phyloP scores from a whole-genome alignment of 2,888 invertebrate genomes.

The Drosophila quasianomalipes region DNA sequence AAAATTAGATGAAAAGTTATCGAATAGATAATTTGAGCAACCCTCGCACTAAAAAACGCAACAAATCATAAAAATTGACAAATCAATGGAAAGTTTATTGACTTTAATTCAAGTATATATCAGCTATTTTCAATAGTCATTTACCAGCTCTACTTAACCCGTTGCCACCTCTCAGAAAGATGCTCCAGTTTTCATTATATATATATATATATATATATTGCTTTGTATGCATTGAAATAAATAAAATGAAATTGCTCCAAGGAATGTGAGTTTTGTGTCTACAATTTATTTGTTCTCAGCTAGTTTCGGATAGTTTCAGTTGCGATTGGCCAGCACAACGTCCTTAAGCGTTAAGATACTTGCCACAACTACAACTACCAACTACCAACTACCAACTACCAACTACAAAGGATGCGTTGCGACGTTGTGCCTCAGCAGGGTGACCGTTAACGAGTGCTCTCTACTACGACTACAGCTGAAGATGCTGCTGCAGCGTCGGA shows the following conservation, averaged over 20 bases:
- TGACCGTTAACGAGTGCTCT: slow-evolving; percentile 64
- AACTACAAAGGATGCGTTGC: slow-evolving; percentile 44
- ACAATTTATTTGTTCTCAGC: slow-evolving; percentile 58
- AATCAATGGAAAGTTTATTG: background rate
- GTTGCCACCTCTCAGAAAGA: background rate
- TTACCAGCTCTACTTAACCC: background rate
- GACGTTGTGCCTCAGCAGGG: slow-evolving; percentile 57
- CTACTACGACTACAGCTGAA: slow-evolving; percentile 34
- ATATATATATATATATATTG: slow-evolving; percentile 1
- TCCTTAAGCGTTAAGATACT: slow-evolving; percentile 51
- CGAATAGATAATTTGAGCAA: background rate
- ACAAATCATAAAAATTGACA: slow-evolving; percentile 38
- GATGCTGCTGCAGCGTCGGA: background rate
- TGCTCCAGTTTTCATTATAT: background rate
- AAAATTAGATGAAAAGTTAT: background rate
- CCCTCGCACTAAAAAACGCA: slow-evolving; percentile 39
- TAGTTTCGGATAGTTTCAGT: slow-evolving; percentile 10
- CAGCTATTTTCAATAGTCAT: background rate
- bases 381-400: slow-evolving; percentile 1
- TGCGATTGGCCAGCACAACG: slow-evolving; percentile 63
- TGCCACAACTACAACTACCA: slow-evolving; percentile 18
- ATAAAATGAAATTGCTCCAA: slow-evolving; percentile 20
- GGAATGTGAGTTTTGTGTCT: slow-evolving; percentile 18
- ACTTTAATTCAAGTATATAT: background rate
- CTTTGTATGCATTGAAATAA: slow-evolving; percentile 36